Percentiles rank a stretch among this genome's conserved stretches.
Conservation (phyloP, 1,140 invertebrate species). For the Oryctes rhinoceros region DNA sequence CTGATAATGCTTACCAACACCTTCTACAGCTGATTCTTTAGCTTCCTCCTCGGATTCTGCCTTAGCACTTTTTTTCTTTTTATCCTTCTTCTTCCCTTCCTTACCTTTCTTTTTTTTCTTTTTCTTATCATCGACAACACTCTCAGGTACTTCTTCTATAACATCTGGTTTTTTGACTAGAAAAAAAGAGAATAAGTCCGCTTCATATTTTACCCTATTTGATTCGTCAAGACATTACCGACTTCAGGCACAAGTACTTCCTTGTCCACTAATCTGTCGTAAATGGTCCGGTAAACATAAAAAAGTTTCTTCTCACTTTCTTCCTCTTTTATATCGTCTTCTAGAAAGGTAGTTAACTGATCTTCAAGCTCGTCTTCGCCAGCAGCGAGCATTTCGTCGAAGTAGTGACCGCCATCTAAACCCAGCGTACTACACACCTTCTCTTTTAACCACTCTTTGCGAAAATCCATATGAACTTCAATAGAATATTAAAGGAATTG, state of each 20-base stretch:
- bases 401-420: slow-evolving; percentile 58
- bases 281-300: slow-evolving; percentile 61
- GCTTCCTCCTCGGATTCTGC: slow-evolving; percentile 59
- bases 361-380: slow-evolving; percentile 60
- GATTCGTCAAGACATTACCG: slow-evolving; percentile 53
- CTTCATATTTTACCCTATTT: background rate
- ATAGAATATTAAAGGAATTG: background rate
- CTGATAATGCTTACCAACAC: background rate
- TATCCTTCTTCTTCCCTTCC: slow-evolving; percentile 43
- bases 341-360: slow-evolving; percentile 58
- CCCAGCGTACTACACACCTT: slow-evolving; percentile 59
- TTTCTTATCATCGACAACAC: slow-evolving; percentile 39
- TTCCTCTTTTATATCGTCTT: slow-evolving; percentile 56
- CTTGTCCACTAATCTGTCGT: slow-evolving; percentile 61
- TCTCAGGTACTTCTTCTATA: slow-evolving; percentile 21
- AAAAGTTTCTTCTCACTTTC: slow-evolving; percentile 58
- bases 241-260: slow-evolving; percentile 62
- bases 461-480: slow-evolving; percentile 53
- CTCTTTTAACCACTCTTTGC: slow-evolving; percentile 62
- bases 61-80: slow-evolving; percentile 42
- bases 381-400: slow-evolving; percentile 60
- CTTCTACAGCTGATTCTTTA: slow-evolving; percentile 51
- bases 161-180: slow-evolving; percentile 24
- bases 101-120: slow-evolving; percentile 48
- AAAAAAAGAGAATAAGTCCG: background rate